Evolutionary conservation across 2,888 invertebrate genomes (phyloP), one percentile per base, ranked within the genome.

Genomic region (Spicauda simplicius): DNA sequence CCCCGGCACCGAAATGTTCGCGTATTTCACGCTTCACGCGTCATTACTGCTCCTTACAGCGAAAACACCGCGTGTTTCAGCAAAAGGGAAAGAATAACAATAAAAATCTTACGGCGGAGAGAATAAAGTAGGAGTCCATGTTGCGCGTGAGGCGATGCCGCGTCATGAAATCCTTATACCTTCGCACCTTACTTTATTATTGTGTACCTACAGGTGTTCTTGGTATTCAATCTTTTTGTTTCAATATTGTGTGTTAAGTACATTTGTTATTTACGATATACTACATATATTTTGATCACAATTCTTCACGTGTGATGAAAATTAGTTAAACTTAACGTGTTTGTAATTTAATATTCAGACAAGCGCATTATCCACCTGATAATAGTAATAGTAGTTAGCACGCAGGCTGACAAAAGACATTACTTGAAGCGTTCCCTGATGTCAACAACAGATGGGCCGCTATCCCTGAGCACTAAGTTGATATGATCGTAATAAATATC

Each of bases 11-110:
- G 80, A 87, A 91, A 91, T 88, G 91, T 86, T 81, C 80, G 84
- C 86, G 90, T 91, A 91, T 91, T 91, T 93, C 87, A 92, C 91
- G 87, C 86, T 84, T 86, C 85, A 82, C 84, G 87, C 85, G 83
- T 88, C 88, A 86, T 90, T 91, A 88, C 86, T 77, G 78, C 83
- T 80, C 81, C 84, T 82, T 84, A 82, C 82, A 80, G 78, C 77
- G 83, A 81, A 83, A 84, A 85, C 81, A 48, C 78, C 79, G 75
- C 77, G 80, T 83, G 82, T 84, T 84, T 83, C 83, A 82, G 82
- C 82, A 84, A 88, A 90, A 87, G 84, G 86, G 82, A 84, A 84
- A 82, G 86, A 84, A 85, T 87, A 85, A 88, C 85, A 90, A 88
- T 90, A 90, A 90, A 91, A 91, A 88, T 88, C 88, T 87, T 86